phyloP scores from a whole-genome alignment of 2,888 invertebrate species.

The Hylaea fasciaria region DNA sequence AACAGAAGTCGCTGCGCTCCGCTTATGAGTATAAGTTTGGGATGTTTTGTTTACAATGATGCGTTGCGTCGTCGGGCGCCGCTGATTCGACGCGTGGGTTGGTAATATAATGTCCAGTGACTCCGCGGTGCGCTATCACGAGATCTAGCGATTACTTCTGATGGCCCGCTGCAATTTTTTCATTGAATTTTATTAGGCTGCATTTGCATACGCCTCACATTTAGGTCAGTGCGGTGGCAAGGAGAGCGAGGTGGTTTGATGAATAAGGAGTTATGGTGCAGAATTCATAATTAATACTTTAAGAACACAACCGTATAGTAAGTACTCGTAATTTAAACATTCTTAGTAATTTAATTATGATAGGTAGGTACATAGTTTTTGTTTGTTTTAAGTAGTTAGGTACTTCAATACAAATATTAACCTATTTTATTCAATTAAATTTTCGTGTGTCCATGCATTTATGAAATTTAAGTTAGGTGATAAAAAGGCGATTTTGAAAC shows the following conservation, averaged over 20 bases:
- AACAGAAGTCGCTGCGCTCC: slow-evolving; percentile 52
- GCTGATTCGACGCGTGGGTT: slow-evolving; percentile 31
- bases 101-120: slow-evolving; percentile 28
- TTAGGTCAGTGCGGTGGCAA: slow-evolving; percentile 36
- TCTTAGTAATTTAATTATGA: not conserved
- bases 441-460: no score
- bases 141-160: slow-evolving; percentile 26
- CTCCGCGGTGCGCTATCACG: slow-evolving; percentile 13
- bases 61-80: slow-evolving; percentile 43
- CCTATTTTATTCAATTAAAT: no score
- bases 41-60: slow-evolving; percentile 72
- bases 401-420: no score
- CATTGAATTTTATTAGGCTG: slow-evolving; percentile 41
- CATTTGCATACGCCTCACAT: slow-evolving; percentile 40
- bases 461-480: no score
- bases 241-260: slow-evolving; percentile 30
- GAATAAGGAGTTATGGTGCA: slow-evolving; percentile 11
- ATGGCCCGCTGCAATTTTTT: slow-evolving; percentile 38
- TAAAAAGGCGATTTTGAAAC: no score
- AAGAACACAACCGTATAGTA: not conserved
- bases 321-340: not conserved
- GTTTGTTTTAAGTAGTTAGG: no score
- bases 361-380: no score
- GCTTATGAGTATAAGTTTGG: slow-evolving; percentile 60
- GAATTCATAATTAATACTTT: slow-evolving; percentile 22